Percentiles rank a stretch among this genome's conserved stretches.
These are phyloP conservation scores for Bathynomus jamesi DNA, from an alignment of 1,140 invertebrate species.

Conservation along the genomic window DNA sequence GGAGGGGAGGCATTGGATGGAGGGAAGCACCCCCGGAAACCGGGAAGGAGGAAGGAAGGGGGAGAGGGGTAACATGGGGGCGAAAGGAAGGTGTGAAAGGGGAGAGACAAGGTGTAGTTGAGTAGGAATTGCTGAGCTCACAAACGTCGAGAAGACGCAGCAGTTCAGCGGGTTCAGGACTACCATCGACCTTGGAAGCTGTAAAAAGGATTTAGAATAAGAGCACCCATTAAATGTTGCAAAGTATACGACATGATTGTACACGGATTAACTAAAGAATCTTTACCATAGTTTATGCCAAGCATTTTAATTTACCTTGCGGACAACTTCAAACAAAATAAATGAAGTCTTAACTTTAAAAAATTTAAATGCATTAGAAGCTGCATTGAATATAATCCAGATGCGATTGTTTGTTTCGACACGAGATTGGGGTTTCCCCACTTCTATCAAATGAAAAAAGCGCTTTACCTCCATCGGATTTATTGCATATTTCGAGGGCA, in stretches of 20 bases:
- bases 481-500: constrained; percentile 68
- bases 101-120: constrained; percentile 75
- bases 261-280: background rate
- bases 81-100: constrained; percentile 57
- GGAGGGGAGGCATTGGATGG: constrained; percentile 17
- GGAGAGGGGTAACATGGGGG: constrained; percentile 10
- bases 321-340: background rate
- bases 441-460: constrained; percentile 9
- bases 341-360: background rate
- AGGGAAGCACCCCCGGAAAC: constrained; percentile 4
- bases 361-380: too few species aligned
- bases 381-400: too few species aligned
- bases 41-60: constrained; percentile 4
- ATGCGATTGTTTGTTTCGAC: too few species aligned
- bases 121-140: constrained; percentile 74
- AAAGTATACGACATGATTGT: background rate
- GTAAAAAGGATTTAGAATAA: constrained; percentile 11
- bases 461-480: constrained; percentile 45
- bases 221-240: too few species aligned
- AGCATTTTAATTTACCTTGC: background rate
- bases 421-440: too few species aligned
- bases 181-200: constrained; percentile 57
- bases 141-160: constrained; percentile 84
- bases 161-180: constrained; percentile 80
- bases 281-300: constrained; percentile 10